A percentile compares a stretch with the other conserved stretches of the same genome.
Conservation (phyloP, 2,888 invertebrate genomes). For the Latrodectus elegans region DNA sequence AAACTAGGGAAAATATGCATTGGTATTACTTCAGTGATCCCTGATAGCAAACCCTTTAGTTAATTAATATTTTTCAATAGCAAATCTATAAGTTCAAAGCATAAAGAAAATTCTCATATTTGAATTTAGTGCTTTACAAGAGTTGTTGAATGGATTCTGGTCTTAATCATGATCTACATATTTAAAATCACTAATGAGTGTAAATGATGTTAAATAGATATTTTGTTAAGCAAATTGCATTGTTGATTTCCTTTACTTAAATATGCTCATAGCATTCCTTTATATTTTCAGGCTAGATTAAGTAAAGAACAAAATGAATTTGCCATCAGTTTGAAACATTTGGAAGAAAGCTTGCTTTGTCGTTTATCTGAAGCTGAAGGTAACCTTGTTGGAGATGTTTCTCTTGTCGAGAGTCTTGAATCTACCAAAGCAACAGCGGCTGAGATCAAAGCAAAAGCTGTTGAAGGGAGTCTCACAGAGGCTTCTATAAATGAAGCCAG, state of each 20-base stretch:
- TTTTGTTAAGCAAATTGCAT: background rate
- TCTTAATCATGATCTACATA: background rate
- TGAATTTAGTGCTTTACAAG: too few species aligned
- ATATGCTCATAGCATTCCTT: background rate
- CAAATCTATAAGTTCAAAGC: too few species aligned
- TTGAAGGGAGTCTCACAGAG: constrained; percentile 93
- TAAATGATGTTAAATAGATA: background rate
- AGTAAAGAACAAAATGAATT: constrained; percentile 98
- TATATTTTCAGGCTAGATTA: constrained; percentile 82
- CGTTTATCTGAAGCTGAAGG: constrained; percentile 93
- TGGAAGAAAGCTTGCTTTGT: constrained; percentile 94
- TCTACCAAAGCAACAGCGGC: constrained; percentile 96
- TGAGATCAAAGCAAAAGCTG: constrained; percentile 93
- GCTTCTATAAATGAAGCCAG: constrained; percentile 93
- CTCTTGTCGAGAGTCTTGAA: constrained; percentile 95
- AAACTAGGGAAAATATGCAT: too few species aligned
- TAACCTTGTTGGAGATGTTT: constrained; percentile 94
- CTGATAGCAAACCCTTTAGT: too few species aligned
- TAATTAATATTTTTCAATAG: too few species aligned
- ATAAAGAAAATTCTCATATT: too few species aligned
- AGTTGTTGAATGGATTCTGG: too few species aligned
- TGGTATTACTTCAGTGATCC: too few species aligned
- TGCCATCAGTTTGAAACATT: constrained; percentile 92
- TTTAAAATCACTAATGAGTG: background rate
- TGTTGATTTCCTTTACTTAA: background rate